Conservation (phyloP, 2,113 vertebrate species). For the Lagenorhynchus albirostris region DNA sequence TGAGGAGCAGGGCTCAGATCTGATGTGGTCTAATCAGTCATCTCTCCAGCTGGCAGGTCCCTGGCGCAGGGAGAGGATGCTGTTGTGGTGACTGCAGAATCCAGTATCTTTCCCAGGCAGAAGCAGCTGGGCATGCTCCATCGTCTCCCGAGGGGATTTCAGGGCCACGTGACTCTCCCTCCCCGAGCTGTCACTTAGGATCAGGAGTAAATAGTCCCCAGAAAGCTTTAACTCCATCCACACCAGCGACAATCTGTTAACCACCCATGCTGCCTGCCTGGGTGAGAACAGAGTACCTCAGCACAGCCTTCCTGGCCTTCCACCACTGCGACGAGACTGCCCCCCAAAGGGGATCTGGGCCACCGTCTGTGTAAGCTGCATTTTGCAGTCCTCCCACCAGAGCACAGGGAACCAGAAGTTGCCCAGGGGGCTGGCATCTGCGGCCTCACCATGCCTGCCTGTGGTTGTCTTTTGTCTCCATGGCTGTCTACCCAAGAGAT, state of each 20-base stretch:
- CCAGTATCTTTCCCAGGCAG: conserved; percentile 78
- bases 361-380: background rate
- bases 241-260: conserved; percentile 11
- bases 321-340: background rate
- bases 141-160: conserved; percentile 76
- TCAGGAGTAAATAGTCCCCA: conserved; percentile 77
- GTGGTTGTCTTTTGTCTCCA: background rate
- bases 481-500: background rate
- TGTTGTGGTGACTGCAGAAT: conserved; percentile 71
- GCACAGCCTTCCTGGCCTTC: background rate
- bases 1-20: background rate
- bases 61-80: conserved; percentile 60
- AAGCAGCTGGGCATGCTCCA: conserved; percentile 85
- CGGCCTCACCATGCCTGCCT: background rate
- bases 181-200: conserved; percentile 79
- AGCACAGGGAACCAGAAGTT: background rate
- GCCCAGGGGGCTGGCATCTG: background rate
- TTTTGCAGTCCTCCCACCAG: background rate
- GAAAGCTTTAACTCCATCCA: conserved; percentile 74
- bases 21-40: conserved; percentile 69
- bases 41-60: conserved; percentile 54
- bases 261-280: background rate
- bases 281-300: background rate
- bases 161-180: conserved; percentile 76
- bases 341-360: background rate